Evolutionary conservation across 2,113 vertebrate species (phyloP).

Genomic region (rat (Rattus norvegicus)): GRCr8 NC_086036.1:81955501-81956000

Average conservation of each 20-base stretch:
- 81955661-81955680: no score
- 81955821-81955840: background rate
- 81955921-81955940: background rate
- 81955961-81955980: background rate
- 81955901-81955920: background rate
- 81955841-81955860: background rate
- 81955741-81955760: rapidly evolving
- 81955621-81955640: rapidly evolving
- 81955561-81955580: no score
- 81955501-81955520: background rate
- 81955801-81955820: background rate
- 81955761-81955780: no score
- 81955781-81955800: background rate
- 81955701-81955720: background rate
- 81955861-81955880: background rate
- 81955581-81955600: background rate
- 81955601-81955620: rapidly evolving
- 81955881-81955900: background rate
- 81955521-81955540: background rate
- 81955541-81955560: no score
- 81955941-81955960: background rate
- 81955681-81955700: background rate
- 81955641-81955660: background rate
- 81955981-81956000: background rate
- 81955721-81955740: no score